Conservation (phyloP, 2,888 invertebrate genomes). For the Lasiommata megera region DNA sequence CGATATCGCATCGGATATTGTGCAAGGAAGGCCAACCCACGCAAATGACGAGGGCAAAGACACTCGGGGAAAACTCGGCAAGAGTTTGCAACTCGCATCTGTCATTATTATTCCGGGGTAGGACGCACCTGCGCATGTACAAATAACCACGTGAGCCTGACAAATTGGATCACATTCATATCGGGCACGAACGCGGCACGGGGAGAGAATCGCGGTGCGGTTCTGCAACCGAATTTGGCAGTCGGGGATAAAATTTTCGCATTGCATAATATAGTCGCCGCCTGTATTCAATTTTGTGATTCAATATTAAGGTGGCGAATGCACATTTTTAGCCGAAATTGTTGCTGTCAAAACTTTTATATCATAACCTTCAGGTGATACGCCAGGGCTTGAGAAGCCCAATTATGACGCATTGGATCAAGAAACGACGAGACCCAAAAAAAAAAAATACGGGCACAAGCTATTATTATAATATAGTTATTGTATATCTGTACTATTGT, state of each 20-base stretch:
- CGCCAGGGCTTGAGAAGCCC: too few relatives aligned
- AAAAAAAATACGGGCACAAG: too few relatives aligned
- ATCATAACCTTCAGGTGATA: too few relatives aligned
- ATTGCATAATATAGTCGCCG: neutral
- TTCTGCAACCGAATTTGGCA: conserved; percentile 4
- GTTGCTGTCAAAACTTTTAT: neutral
- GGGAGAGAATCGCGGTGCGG: conserved; percentile 42
- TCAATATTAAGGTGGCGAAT: neutral
- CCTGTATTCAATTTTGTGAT: neutral
- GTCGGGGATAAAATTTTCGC: conserved; percentile 3
- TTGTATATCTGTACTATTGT: too few relatives aligned
- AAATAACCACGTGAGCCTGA: conserved; percentile 77
- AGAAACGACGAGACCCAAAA: too few relatives aligned
- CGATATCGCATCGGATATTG: neutral
- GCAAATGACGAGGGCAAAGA: conserved; percentile 45
- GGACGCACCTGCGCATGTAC: conserved; percentile 66
- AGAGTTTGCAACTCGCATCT: conserved; percentile 67
- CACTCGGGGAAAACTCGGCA: conserved; percentile 27
- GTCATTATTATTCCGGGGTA: conserved; percentile 68
- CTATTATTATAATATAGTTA: too few relatives aligned
- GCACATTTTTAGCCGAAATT: neutral
- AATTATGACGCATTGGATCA: too few relatives aligned
- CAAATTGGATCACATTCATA: conserved; percentile 76
- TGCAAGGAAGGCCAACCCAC: conserved; percentile 26
- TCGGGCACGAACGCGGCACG: conserved; percentile 45